Percentiles rank a stretch among this genome's conserved stretches.
phyloP scores from a whole-genome alignment of 2,888 invertebrate genomes.

The Agrilus biguttatus region DNA sequence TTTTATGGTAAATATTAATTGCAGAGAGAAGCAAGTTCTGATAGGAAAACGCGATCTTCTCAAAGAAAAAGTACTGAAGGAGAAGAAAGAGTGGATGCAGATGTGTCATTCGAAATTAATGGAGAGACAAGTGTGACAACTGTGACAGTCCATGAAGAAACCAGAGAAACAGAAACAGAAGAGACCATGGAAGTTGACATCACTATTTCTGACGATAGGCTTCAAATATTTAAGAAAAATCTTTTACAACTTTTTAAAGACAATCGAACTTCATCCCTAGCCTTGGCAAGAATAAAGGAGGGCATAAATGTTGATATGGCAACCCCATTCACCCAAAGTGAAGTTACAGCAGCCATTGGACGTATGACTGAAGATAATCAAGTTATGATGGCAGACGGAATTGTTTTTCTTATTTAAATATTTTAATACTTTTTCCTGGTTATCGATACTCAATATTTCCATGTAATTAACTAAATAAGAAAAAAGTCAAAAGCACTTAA shows the following conservation, averaged over 20 bases:
- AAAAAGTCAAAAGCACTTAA: no score
- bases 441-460: no score
- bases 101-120: background rate
- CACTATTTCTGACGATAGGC: slow-evolving; percentile 15
- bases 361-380: slow-evolving; percentile 83
- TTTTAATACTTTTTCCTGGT: no score
- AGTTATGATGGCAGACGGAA: slow-evolving; percentile 78
- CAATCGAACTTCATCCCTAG: slow-evolving; percentile 60
- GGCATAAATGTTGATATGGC: slow-evolving; percentile 47
- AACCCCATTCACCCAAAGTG: slow-evolving; percentile 46
- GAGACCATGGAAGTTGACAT: slow-evolving; percentile 17
- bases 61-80: background rate
- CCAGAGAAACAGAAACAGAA: background rate
- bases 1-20: background rate
- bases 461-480: no score
- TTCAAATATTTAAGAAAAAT: slow-evolving; percentile 56
- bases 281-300: slow-evolving; percentile 47
- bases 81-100: background rate
- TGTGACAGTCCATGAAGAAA: background rate
- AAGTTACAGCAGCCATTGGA: slow-evolving; percentile 64
- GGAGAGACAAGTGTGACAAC: background rate
- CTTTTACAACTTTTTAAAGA: slow-evolving; percentile 65
- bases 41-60: background rate
- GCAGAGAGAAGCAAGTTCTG: background rate
- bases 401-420: slow-evolving; percentile 65